phyloP scores from a whole-genome alignment of 2,888 invertebrate species.

The Lasioglossum morio region DNA sequence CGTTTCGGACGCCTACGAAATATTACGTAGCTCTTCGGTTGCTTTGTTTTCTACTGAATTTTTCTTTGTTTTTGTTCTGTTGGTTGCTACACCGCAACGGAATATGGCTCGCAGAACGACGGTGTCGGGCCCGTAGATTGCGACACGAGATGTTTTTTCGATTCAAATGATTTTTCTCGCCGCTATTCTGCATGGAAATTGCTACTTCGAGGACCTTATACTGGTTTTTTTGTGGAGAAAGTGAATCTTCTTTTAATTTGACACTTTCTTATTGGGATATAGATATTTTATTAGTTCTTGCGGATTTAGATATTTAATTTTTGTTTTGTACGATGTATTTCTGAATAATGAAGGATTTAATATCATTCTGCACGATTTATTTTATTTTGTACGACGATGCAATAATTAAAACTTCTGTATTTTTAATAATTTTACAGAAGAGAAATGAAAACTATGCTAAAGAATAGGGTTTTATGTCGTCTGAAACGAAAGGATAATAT shows the following conservation, averaged over 20 bases:
- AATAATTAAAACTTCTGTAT: too few species aligned
- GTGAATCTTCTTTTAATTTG: neutral
- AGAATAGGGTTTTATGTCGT: too few species aligned
- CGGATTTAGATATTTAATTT: too few species aligned
- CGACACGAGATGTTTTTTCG: neutral
- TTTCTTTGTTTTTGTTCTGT: neutral
- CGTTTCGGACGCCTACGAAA: conserved; percentile 1
- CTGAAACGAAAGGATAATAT: too few species aligned
- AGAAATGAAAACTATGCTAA: too few species aligned
- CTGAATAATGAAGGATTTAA: too few species aligned
- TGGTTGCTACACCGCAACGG: neutral
- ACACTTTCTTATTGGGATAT: neutral
- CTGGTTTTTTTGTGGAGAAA: neutral
- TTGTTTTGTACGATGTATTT: too few species aligned
- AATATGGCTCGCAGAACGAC: neutral
- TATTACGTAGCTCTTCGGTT: neutral
- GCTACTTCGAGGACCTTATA: neutral
- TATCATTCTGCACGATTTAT: too few species aligned
- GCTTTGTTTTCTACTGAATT: neutral
- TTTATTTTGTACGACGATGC: too few species aligned
- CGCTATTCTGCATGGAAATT: neutral
- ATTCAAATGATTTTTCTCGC: neutral
- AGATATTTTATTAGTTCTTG: too few species aligned
- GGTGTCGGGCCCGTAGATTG: neutral
- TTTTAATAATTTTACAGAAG: too few species aligned